These are phyloP conservation scores for Okamejei kenojei DNA, from an alignment of 2,797 vertebrate species.

Conservation along the genomic window DNA sequence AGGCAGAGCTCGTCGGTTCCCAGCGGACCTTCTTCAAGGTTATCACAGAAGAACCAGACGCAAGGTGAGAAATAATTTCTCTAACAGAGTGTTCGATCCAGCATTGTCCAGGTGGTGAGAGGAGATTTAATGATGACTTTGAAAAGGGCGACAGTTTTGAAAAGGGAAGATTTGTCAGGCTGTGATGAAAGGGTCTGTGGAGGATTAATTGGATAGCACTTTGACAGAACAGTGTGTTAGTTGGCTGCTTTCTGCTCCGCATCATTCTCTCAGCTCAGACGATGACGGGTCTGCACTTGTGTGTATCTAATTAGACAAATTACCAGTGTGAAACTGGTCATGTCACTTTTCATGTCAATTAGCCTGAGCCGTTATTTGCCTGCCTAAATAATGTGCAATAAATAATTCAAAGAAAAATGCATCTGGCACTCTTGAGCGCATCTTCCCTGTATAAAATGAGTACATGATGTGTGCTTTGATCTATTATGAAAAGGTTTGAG, in stretches of 20 bases:
- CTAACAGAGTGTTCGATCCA: neutral
- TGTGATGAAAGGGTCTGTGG: neutral
- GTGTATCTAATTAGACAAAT: neutral
- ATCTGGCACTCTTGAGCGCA: neutral
- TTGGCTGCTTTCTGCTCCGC: neutral
- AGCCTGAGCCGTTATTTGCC: neutral
- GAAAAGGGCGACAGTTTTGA: neutral
- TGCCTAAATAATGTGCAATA: neutral
- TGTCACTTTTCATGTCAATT: neutral
- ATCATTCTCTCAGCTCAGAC: neutral
- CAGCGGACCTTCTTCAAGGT: neutral
- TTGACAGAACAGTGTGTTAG: neutral
- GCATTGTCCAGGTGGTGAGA: neutral
- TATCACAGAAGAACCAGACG: neutral
- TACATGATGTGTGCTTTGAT: neutral
- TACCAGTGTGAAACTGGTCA: neutral
- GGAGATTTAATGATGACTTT: neutral
- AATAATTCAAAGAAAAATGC: neutral
- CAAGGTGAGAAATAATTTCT: neutral
- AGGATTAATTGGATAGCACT: neutral
- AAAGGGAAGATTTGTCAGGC: neutral
- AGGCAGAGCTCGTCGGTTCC: too few species aligned
- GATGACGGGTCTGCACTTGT: too few species aligned
- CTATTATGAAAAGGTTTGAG: conserved; percentile 20
- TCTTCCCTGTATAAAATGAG: neutral